Conservation (phyloP, 2,888 invertebrate genomes). For the Eristalis intricaria region DNA sequence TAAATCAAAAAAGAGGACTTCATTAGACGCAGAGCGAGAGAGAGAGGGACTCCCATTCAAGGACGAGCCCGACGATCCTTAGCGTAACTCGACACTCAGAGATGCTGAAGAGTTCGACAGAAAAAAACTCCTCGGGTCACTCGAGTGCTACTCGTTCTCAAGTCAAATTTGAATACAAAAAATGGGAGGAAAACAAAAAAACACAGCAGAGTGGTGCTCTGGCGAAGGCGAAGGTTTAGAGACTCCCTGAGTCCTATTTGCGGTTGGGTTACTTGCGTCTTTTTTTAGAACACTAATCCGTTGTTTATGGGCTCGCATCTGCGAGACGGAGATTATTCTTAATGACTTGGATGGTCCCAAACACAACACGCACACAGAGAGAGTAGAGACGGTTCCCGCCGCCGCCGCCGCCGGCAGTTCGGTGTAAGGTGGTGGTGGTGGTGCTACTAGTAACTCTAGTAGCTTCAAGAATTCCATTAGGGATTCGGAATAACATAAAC, state of each 20-base stretch:
- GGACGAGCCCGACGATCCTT: conserved; percentile 5
- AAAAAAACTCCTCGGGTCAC: conserved; percentile 47
- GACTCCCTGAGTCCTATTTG: conserved; percentile 53
- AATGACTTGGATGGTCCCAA: conserved; percentile 59
- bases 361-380: not conserved
- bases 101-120: conserved; percentile 38
- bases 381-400: not conserved
- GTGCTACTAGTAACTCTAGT: conserved; percentile 53
- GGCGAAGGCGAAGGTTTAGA: conserved; percentile 46
- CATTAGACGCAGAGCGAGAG: not conserved
- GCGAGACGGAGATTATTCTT: conserved; percentile 45
- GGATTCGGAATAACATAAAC: conserved; percentile 63
- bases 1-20: conserved; percentile 54
- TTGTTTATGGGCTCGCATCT: conserved; percentile 60
- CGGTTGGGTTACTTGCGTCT: conserved; percentile 54
- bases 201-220: not conserved
- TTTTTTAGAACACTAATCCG: conserved; percentile 67
- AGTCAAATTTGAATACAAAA: conserved; percentile 9
- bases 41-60: not conserved
- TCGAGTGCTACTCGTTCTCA: conserved; percentile 22
- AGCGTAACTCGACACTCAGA: conserved; percentile 51
- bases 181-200: not conserved
- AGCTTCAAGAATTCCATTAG: conserved; percentile 63
- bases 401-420: not conserved
- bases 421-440: conserved; percentile 17